These are phyloP conservation scores for Ciconia boyciana DNA, from an alignment of 2,113 vertebrate genomes.

Conservation along the genomic window DNA sequence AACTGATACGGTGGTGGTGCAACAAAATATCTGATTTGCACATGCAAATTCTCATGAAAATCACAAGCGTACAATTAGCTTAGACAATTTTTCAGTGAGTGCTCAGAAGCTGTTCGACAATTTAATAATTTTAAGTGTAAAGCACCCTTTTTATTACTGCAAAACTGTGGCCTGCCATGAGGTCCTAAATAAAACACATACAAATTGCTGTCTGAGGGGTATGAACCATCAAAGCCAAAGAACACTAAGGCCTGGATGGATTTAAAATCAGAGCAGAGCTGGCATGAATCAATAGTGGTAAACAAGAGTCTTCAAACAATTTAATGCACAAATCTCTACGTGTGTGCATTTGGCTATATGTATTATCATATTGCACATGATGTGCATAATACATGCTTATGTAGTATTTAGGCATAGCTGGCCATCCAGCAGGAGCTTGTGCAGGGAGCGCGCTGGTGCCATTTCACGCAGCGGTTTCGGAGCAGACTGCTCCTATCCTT, in stretches of 20 bases:
- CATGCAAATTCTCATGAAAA: not conserved
- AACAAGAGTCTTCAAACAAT: not conserved
- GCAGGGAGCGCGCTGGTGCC: not conserved
- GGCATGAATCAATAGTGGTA: not conserved
- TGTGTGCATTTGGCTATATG: not conserved
- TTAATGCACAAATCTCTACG: not conserved
- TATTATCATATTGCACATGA: not conserved
- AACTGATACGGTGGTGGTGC: not conserved
- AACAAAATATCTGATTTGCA: not conserved
- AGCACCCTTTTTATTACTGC: not conserved
- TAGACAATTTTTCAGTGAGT: not conserved
- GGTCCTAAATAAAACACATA: not conserved
- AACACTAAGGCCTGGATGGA: not conserved
- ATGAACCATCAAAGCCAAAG: not conserved
- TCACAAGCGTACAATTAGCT: not conserved
- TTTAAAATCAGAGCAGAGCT: not conserved
- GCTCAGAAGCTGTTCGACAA: not conserved
- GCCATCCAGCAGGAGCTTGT: not conserved
- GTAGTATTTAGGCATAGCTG: not conserved
- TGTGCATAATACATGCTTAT: not conserved
- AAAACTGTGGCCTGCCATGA: not conserved
- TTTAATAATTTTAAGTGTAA: not conserved
- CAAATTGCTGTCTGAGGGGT: not conserved
- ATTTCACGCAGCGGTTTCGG: fast-evolving
- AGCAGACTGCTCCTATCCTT: not conserved